Conservation (phyloP, 2,888 invertebrate genomes). For the Netelia inedita region DNA sequence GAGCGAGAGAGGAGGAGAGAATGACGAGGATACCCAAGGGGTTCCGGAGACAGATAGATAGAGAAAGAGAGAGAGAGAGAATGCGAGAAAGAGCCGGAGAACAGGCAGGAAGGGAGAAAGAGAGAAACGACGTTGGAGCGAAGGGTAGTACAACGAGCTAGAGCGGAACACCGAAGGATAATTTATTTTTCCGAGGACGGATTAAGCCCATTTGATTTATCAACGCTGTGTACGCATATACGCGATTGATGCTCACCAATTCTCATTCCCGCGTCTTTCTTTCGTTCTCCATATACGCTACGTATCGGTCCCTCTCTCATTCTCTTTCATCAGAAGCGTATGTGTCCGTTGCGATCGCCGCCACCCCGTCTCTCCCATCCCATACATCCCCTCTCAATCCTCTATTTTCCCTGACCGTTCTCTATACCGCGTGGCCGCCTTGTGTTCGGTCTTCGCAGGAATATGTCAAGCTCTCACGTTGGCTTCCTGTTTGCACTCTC, state of each 20-base stretch:
- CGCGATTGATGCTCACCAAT: conserved; percentile 76
- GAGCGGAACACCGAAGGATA: conserved; percentile 67
- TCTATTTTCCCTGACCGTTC: conserved; percentile 63
- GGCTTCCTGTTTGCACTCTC: conserved; percentile 52
- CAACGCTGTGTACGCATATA: conserved; percentile 63
- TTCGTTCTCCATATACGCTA: conserved; percentile 31
- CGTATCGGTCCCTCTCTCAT: conserved; percentile 30
- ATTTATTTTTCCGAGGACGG: conserved; percentile 78
- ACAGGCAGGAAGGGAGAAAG: conserved; percentile 21
- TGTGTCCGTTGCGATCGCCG: conserved; percentile 28
- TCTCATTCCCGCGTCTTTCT: conserved; percentile 61
- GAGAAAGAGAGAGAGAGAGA: conserved; percentile 36
- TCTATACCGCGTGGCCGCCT: neutral
- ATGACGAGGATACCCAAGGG: conserved; percentile 21
- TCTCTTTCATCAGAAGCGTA: conserved; percentile 7
- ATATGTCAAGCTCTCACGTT: conserved; percentile 33
- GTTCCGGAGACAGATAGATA: neutral
- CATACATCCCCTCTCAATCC: conserved; percentile 52
- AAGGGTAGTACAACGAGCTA: conserved; percentile 43
- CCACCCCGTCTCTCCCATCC: conserved; percentile 50
- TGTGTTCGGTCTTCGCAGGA: conserved; percentile 32
- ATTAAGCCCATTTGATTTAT: conserved; percentile 79
- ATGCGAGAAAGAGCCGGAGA: neutral
- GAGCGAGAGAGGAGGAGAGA: neutral
- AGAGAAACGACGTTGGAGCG: neutral